Evolutionary conservation across 2,113 vertebrate genomes (phyloP), one percentile per base, ranked within the genome.

Genomic region (Spilogale gracilis): DNA sequence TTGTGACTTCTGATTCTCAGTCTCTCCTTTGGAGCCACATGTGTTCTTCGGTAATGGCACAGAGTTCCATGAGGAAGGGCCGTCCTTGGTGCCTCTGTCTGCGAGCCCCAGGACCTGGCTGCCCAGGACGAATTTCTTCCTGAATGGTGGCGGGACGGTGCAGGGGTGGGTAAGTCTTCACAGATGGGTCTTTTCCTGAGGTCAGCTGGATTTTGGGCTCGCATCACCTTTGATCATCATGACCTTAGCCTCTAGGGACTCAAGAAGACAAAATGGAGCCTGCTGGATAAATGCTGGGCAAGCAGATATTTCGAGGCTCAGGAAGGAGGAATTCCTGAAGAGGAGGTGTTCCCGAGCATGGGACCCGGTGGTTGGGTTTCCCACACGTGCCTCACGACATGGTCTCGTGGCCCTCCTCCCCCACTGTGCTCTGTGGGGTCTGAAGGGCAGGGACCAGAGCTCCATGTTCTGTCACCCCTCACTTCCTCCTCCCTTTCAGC

Each of bases 1-100:
- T 8, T 23, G 38, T 48, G 12, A n/a, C 4, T 17, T 48, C 45
- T 0, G 1, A 43, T 1, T 21, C 32, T 5, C 11, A 3, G 4
- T 1, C 32, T 32, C 13, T 21, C 86, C 32, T 78, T 73, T 2
- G 11, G 43, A 61, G 25, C 25, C 27, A 4, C 12, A 23, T n/a
- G 67, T 54, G 8, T n/a, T 61, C 18, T 5, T 45, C 2, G 18
- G 2, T 11, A 6, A 43, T 2, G 48, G 69, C n/a, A 13, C 10
- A 18, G 58, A 48, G 30, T 2, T 45, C 25, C 14, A 1, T 5
- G 18, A 56, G 20, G 9, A 30, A 48, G 69, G 60, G 14, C 3
- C 0, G 11, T 27, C 18, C 27, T 18, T 67, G 16, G 4, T 48
- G 54, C 10, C 4, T 18, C 2, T 21, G 14, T 71, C 30, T 6